Base-by-base conservation (phyloP, 2,888 invertebrate species). In the Abrostola tripartita region DNA sequence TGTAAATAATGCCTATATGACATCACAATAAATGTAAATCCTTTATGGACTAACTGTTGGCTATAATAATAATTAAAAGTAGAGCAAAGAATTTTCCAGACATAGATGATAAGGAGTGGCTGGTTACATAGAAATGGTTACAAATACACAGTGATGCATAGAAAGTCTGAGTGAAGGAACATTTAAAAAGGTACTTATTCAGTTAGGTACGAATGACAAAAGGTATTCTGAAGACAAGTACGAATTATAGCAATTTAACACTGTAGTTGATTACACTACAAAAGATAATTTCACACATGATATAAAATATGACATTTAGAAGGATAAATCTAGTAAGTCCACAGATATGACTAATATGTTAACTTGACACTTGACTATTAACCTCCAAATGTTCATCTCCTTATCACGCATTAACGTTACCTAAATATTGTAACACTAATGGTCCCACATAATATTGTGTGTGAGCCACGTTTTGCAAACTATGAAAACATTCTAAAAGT, bases 391-490 rank as follows among this genome's bases (percentile, higher is more conserved):
- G 65, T 64, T 47, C 60, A 61, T 68, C 57, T 64, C 60, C 59
- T 62, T 57, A 66, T 65, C 64, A 62, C 52, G 53, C 61, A 79
- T 76, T 67, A 62, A 61, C 54, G 69, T 79, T 81, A 81, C 76
- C 74, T 83, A 80, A 77, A 76, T 78, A 74, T 64, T 76, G 79
- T 83, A 81, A 81, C 71, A 80, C 76, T 85, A 89, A 86, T 89
- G 90, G 89, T 88, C 88, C 89, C 89, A 90, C 89, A 87, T 82
- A 79, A 82, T 82, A 81, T 81, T 82, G 86, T 87, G 87, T 82
- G 85, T 89, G 88, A 88, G 85, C 87, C 85, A 83, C 68, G 72
- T 77, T 67, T 74, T 72, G 70, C 66, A 68, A 53, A 70, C 74
- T 76, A 80, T 78, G 65, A 77, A 81, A 85, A 79, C 55, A 76